A percentile compares a stretch with the other conserved stretches of the same genome.
Evolutionary conservation across 2,113 vertebrate species (phyloP).

Genomic region (Gasterosteus aculeatus): DNA sequence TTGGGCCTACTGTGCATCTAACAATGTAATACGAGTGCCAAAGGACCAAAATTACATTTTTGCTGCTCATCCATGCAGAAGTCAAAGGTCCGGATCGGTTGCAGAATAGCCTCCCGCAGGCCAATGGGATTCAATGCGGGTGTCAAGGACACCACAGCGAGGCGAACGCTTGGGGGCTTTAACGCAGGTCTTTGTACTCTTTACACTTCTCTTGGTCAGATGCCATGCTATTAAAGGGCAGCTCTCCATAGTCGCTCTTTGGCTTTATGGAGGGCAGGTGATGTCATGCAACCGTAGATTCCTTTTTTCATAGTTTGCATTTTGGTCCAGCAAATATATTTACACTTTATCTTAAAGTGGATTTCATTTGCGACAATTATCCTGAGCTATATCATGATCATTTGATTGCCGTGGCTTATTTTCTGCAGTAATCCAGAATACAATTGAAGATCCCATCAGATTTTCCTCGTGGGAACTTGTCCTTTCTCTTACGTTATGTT

Average conservation of each 20-base stretch:
- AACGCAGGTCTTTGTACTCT: background rate
- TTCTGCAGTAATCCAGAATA: no score
- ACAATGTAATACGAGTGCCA: slow-evolving; percentile 34
- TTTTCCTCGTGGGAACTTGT: no score
- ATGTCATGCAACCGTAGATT: no score
- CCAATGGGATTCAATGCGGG: background rate
- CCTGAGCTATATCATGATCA: background rate
- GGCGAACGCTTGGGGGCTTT: slow-evolving; percentile 1
- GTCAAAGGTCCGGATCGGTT: slow-evolving; percentile 39
- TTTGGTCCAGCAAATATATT: background rate
- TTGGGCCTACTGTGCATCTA: slow-evolving; percentile 21
- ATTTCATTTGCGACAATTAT: background rate
- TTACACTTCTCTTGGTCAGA: background rate
- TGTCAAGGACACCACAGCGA: slow-evolving; percentile 20
- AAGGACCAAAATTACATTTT: slow-evolving; percentile 4
- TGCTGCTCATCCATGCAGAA: slow-evolving; percentile 19
- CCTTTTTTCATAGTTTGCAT: background rate
- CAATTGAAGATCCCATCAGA: no score
- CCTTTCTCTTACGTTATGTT: no score
- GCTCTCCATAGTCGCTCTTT: no score
- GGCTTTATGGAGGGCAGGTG: no score
- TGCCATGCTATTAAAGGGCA: no score
- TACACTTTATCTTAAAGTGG: no score
- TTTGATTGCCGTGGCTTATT: background rate
- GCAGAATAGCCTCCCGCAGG: slow-evolving; percentile 29